Evolutionary conservation across 2,113 vertebrate species (phyloP).

Genomic region (Nesoenas mayeri): DNA sequence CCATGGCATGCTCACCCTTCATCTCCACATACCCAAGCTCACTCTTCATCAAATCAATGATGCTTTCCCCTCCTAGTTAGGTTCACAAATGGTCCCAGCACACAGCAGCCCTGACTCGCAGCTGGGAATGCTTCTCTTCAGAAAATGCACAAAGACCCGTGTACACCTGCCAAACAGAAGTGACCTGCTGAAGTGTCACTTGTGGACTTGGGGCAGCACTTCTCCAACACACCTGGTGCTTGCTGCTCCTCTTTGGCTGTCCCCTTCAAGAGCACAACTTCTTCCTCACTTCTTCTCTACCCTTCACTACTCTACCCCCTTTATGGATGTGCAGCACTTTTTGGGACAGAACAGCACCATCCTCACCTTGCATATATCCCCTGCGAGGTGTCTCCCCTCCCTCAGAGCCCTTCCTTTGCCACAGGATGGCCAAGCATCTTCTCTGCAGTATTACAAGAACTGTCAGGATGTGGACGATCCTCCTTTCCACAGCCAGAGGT

Average conservation of each 20-base stretch:
- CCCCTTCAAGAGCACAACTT: neutral
- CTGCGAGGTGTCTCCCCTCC: neutral
- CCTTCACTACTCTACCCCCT: neutral
- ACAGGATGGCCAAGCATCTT: neutral
- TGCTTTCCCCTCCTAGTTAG: neutral
- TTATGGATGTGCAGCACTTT: neutral
- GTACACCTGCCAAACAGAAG: neutral
- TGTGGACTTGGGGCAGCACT: neutral
- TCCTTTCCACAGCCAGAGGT: neutral
- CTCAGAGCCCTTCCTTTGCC: neutral
- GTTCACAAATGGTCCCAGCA: neutral
- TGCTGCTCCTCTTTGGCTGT: neutral
- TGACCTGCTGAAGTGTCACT: neutral
- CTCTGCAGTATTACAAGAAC: neutral
- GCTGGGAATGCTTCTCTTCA: neutral
- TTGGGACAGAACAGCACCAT: neutral
- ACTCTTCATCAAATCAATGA: neutral
- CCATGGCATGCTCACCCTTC: neutral
- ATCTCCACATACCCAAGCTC: neutral
- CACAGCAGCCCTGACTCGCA: accelerated
- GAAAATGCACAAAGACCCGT: neutral
- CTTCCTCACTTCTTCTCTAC: neutral
- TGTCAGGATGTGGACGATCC: neutral
- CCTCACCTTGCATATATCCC: neutral
- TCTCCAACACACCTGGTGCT: neutral